Conservation (phyloP, 1,140 invertebrate genomes). For the Hylaeus anthracinus region DNA sequence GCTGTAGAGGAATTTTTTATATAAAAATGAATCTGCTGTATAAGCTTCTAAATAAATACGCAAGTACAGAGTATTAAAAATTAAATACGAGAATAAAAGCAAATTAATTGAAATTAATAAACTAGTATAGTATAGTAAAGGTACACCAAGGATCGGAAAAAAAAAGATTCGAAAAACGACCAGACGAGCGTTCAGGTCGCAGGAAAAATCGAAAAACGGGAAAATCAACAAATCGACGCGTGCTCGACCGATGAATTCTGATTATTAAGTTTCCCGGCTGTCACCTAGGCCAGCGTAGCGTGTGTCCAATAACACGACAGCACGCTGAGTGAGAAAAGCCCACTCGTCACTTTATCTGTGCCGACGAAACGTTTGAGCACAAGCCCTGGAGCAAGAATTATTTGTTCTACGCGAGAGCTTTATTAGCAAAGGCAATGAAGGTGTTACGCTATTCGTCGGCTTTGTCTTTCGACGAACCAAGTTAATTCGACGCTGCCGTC, state of each 20-base stretch:
- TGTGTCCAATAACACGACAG: not conserved
- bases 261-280: not conserved
- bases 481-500: constrained; percentile 34
- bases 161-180: too few species aligned
- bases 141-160: too few species aligned
- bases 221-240: not conserved
- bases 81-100: too few species aligned
- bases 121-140: too few species aligned
- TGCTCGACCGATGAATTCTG: not conserved
- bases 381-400: constrained; percentile 14
- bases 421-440: constrained; percentile 29
- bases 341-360: constrained; percentile 3
- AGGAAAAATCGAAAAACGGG: not conserved
- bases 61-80: too few species aligned
- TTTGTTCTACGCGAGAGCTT: constrained; percentile 48
- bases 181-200: too few species aligned
- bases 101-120: too few species aligned
- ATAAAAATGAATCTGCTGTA: too few species aligned
- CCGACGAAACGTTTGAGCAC: constrained; percentile 33
- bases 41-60: too few species aligned
- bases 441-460: constrained; percentile 1
- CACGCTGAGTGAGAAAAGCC: not conserved
- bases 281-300: not conserved
- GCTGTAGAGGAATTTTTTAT: too few species aligned
- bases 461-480: constrained; percentile 28